Conservation (phyloP, 2,888 invertebrate species). For the Parnassius orleans region DNA sequence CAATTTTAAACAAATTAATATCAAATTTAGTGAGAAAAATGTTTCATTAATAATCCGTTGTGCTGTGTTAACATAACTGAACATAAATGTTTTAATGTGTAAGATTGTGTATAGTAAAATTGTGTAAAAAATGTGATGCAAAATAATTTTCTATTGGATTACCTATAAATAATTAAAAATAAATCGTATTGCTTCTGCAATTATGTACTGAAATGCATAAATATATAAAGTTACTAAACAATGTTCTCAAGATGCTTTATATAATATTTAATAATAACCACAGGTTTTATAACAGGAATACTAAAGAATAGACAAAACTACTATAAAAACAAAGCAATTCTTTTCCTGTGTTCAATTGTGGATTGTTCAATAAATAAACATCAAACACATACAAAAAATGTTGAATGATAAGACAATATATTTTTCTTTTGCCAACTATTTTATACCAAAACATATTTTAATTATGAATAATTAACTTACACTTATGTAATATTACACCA, state of each 20-base stretch:
- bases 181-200: neutral
- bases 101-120: no score
- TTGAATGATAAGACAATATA: constrained; percentile 9
- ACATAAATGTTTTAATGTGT: no score
- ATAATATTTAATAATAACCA: no score
- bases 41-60: no score
- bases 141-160: no score
- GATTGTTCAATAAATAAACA: constrained; percentile 7
- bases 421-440: constrained; percentile 20
- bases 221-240: constrained; percentile 7
- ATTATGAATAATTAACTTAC: constrained; percentile 49
- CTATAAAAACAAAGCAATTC: neutral
- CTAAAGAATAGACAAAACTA: neutral
- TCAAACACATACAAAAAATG: constrained; percentile 15
- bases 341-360: neutral
- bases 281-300: no score
- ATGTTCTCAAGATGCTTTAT: neutral
- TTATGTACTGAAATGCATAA: constrained; percentile 8
- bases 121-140: no score
- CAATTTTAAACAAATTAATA: no score
- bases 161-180: neutral
- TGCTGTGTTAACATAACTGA: no score
- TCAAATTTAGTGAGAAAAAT: no score
- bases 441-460: constrained; percentile 34
- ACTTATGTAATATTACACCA: constrained; percentile 46